Evolutionary conservation across 2,888 invertebrate genomes (phyloP).

Genomic region (Cephus sareptanus): DNA sequence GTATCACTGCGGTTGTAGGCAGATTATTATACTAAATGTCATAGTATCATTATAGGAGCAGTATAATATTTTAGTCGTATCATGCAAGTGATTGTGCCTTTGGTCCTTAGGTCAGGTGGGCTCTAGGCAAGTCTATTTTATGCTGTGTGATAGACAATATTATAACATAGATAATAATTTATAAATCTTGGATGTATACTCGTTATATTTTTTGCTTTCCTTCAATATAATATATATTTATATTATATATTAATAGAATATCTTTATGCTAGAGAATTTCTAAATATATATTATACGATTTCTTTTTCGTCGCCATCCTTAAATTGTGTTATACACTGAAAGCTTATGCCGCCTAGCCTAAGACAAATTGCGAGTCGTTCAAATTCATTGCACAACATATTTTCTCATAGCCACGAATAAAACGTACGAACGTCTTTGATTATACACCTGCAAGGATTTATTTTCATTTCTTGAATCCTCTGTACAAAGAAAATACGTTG

Average conservation of each 20-base stretch:
- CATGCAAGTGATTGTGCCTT: conserved; percentile 63
- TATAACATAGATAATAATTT: conserved; percentile 56
- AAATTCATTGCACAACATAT: neutral
- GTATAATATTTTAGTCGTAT: conserved; percentile 56
- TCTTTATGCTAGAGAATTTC: conserved; percentile 47
- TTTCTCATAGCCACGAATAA: neutral
- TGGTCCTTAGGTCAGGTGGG: conserved; percentile 64
- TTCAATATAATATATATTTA: conserved; percentile 51
- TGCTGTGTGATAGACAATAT: conserved; percentile 57
- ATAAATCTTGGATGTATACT: conserved; percentile 59
- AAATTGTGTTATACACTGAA: conserved; percentile 54
- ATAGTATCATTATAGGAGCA: conserved; percentile 53
- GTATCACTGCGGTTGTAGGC: conserved; percentile 41
- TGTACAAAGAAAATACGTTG: conserved; percentile 3
- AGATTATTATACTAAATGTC: conserved; percentile 44
- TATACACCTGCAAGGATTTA: neutral
- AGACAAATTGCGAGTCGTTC: conserved; percentile 39
- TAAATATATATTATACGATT: conserved; percentile 41
- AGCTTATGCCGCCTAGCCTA: conserved; percentile 53
- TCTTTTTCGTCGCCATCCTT: conserved; percentile 31
- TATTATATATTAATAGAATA: conserved; percentile 60
- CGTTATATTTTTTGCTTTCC: conserved; percentile 36
- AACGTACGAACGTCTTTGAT: neutral
- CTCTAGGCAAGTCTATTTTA: conserved; percentile 64
- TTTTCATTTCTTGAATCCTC: neutral